Percentiles rank a stretch among this genome's conserved stretches.
Evolutionary conservation across 2,888 invertebrate species (phyloP).

Genomic region (Synanthedon formicaeformis): DNA sequence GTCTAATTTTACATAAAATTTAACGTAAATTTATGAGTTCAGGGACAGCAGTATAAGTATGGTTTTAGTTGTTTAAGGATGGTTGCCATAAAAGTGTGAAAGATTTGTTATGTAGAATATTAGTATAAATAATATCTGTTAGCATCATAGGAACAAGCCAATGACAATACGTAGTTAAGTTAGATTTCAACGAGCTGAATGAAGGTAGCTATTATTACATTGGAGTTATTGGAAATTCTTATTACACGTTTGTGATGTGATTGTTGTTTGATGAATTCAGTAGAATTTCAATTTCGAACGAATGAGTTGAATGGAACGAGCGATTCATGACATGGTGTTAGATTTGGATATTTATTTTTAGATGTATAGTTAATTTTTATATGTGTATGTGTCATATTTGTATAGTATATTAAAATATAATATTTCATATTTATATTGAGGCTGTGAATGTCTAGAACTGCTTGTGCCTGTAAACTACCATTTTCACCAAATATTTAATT

Average conservation of each 20-base stretch:
- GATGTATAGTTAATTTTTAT: slow-evolving; percentile 5
- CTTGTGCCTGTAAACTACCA: slow-evolving; percentile 24
- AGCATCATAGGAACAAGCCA: not conserved
- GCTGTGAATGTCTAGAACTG: slow-evolving; percentile 33
- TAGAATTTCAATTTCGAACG: not conserved
- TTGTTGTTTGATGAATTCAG: too few relatives aligned
- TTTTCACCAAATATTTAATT: slow-evolving; percentile 18
- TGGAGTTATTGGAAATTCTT: not conserved
- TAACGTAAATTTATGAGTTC: not conserved
- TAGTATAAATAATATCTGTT: not conserved
- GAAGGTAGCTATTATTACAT: slow-evolving; percentile 1
- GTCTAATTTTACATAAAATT: too few relatives aligned
- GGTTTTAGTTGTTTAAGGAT: slow-evolving; percentile 4
- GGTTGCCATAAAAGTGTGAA: slow-evolving; percentile 11
- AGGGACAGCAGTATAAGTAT: not conserved
- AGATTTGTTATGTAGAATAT: not conserved
- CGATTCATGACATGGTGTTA: slow-evolving; percentile 35
- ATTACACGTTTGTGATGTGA: not conserved
- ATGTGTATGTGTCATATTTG: slow-evolving; percentile 6
- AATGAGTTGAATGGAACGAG: slow-evolving; percentile 24
- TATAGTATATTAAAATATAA: slow-evolving; percentile 10
- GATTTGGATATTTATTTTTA: slow-evolving; percentile 13
- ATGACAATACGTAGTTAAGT: slow-evolving; percentile 3
- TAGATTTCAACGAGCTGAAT: slow-evolving; percentile 1
- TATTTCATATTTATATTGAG: slow-evolving; percentile 18